Evolutionary conservation across 2,888 invertebrate genomes (phyloP), one percentile per base, ranked within the genome.

Genomic region (Aspidiotus rigidus): DNA sequence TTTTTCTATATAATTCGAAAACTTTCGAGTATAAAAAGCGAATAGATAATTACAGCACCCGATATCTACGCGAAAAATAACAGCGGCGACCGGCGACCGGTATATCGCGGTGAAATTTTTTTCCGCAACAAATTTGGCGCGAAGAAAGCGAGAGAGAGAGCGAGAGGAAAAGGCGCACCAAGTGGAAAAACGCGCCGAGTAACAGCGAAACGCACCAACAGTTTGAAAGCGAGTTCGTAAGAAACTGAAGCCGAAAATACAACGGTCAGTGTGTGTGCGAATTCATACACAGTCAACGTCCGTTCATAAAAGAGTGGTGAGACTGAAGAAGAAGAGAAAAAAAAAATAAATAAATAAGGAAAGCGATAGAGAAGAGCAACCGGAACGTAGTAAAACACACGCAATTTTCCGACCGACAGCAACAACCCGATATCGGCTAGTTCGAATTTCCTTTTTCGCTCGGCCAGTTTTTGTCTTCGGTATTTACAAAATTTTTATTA

Each of bases 211-310:
- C 64, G 64, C 64, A 64, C 64, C 64, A 54, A 64, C 54, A 55
- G 64, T 55, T 64, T 49, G 2, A 28, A 28, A 64, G 64, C 64
- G 54, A 54, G 64, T 64, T 64, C 53, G 64, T 64, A 55, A 64
- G 64, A 64, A 64, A 64, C 64, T 64, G 64, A 64, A 57, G 64
- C 40, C 49, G 49, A 49, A 49, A 54, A 64, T 16, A 28, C 28
- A 28, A 55, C 64, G 64, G 64, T 64, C 64, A 64, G 64, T n/a
- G 53, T 63, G 49, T 63, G 53, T 49, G 49, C n/a, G 49, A 49
- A 49, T 49, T 49, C 49, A 49, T 49, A 49, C 53, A 53, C 49
- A 64, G 64, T 64, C 64, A 54, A 64, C 64, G 64, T 64, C 64
- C 64, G 64, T 64, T 54, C 40, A 53, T 39, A 39, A 64, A 54